Conservation (phyloP, 2,797 vertebrate species). For the Setipinna tenuifilis region DNA sequence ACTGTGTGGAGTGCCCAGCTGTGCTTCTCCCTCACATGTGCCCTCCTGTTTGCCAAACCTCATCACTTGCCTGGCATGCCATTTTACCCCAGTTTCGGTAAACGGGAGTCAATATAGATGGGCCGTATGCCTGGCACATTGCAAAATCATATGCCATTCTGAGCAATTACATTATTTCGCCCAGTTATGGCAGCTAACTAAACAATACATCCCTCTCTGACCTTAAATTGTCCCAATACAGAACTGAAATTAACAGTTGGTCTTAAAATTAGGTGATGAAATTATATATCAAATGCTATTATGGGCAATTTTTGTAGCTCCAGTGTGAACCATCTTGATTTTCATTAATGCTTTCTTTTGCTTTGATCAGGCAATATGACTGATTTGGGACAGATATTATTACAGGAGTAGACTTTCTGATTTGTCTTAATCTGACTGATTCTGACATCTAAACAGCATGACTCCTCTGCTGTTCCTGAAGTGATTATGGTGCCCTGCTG, state of each 20-base stretch:
- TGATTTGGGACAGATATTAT: background rate
- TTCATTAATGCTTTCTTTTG: background rate
- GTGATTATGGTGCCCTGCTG: background rate
- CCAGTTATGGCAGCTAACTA: too few species aligned
- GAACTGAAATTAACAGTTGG: too few species aligned
- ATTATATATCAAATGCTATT: too few species aligned
- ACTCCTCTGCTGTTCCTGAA: background rate
- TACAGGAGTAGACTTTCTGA: background rate
- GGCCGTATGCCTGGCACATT: background rate
- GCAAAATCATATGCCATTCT: background rate
- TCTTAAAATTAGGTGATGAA: too few species aligned
- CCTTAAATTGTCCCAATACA: too few species aligned
- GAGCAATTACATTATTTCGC: too few species aligned
- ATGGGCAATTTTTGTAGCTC: too few species aligned
- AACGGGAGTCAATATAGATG: background rate
- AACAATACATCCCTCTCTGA: too few species aligned
- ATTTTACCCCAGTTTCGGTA: background rate
- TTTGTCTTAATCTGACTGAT: background rate
- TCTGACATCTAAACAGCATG: background rate
- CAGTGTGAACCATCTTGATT: background rate
- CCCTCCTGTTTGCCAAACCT: background rate
- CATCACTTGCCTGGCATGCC: background rate
- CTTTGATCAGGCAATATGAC: background rate
- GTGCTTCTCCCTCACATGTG: constrained; percentile 13
- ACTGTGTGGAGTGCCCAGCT: constrained; percentile 36